phyloP scores from a whole-genome alignment of 1,140 invertebrate species.

The Drosophila hydei region DNA sequence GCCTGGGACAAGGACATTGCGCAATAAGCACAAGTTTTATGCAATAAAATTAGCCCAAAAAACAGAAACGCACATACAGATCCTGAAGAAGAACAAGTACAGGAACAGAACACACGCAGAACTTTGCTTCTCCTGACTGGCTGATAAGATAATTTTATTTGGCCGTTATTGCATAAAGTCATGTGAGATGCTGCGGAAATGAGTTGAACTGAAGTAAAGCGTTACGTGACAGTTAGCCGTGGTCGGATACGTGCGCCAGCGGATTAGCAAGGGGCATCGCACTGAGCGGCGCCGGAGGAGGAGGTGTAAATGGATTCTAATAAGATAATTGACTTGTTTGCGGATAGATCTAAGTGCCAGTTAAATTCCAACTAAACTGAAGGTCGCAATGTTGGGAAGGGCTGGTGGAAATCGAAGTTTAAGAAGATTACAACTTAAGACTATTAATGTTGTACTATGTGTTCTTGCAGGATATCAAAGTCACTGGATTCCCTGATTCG shows the following conservation, averaged over 20 bases:
- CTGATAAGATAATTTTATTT: conserved; percentile 83
- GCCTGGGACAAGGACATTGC: conserved; percentile 23
- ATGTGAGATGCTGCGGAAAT: conserved; percentile 77
- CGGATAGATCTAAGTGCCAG: conserved; percentile 39
- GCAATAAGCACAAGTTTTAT: conserved; percentile 79
- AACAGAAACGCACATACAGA: conserved; percentile 17
- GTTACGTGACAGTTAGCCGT: conserved; percentile 55
- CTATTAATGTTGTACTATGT: no score
- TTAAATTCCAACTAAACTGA: background rate
- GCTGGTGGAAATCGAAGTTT: background rate
- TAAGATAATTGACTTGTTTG: conserved; percentile 68
- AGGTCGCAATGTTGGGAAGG: background rate
- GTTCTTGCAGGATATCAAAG: no score
- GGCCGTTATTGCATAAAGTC: conserved; percentile 80
- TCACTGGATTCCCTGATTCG: no score
- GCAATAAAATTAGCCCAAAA: conserved; percentile 76
- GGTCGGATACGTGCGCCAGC: background rate
- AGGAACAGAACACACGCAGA: conserved; percentile 52
- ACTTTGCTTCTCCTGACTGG: conserved; percentile 42
- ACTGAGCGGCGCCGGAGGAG: background rate
- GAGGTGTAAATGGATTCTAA: conserved; percentile 54
- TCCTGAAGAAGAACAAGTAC: background rate
- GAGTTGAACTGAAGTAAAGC: conserved; percentile 77
- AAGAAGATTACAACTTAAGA: no score
- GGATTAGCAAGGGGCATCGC: background rate